Base-by-base conservation (phyloP, 2,888 invertebrate genomes). In the Lypha dubia region DNA sequence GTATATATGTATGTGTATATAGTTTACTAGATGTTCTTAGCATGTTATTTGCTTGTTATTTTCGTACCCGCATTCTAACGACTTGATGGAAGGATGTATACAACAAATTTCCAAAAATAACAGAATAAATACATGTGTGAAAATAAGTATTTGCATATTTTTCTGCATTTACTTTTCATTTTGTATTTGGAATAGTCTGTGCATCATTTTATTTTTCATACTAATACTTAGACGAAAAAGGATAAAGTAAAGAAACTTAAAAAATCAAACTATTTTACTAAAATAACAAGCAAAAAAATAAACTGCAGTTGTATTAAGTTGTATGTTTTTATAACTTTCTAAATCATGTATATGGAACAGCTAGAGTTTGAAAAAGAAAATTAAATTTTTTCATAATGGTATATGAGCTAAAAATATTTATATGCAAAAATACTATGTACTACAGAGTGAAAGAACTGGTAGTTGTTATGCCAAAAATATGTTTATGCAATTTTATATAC, bases 51-150 rank as follows among this genome's bases (percentile, higher is more conserved):
- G 82, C 79, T 82, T 85, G 79, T 82, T 84, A 79, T 77, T 82
- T 77, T 38, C 41, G 56, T 71, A 87, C 87, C 86, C 82, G 84
- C 67, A 86, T 86, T 84, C 85, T 83, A 86, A 85, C 85, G 84
- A 81, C 62, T 84, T 81, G 49, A 71, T 68, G 32, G 67, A 80
- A 80, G 60, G 76, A 76, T 76, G 73, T 41, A 44, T 46, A 44
- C 44, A 44, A 28, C 65, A 44, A 71, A 73, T 20, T 9, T 68
- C 15, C 46, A 74, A 74, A 56, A 60, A 17, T 11, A 67, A 24
- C 56, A 49, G 56, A 24, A 65, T 20, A 4, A 28, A 28, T 28
- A 28, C 28, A 28, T 28, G 28, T 28, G 28, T 2, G 5, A 70
- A n/a, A 24, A 46, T 38, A 35, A 13, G 41, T 56, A 22, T 46